A percentile compares a stretch with the other conserved stretches of the same genome.
These are phyloP conservation scores for Smithornis capensis DNA, from an alignment of 2,113 vertebrate genomes.

Conservation along the genomic window DNA sequence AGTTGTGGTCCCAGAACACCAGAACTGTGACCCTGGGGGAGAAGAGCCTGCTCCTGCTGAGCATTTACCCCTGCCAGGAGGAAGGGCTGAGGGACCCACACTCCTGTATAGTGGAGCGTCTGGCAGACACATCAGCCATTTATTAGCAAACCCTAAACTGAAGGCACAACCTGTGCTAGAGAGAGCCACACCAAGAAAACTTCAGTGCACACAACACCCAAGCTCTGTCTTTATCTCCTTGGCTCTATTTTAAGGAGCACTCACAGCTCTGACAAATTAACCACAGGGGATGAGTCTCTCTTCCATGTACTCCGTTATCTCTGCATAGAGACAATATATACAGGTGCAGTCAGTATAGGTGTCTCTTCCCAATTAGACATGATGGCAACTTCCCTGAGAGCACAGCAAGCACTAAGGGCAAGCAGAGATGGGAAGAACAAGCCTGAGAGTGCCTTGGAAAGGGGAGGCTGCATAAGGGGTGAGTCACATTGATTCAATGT, in stretches of 20 bases:
- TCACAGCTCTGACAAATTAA: not conserved
- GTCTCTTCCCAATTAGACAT: not conserved
- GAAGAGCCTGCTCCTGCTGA: not conserved
- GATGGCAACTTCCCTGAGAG: not conserved
- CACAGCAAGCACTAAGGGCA: not conserved
- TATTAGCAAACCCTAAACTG: not conserved
- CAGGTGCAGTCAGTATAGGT: not conserved
- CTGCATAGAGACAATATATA: not conserved
- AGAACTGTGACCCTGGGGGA: not conserved
- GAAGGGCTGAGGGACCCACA: not conserved
- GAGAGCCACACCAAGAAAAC: not conserved
- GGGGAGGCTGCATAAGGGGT: not conserved
- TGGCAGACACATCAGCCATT: not conserved
- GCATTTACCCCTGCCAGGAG: not conserved
- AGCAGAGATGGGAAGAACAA: not conserved
- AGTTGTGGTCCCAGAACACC: not conserved
- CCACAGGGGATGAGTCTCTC: not conserved
- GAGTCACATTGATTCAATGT: not conserved
- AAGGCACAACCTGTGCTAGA: not conserved
- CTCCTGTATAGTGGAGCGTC: fast-evolving
- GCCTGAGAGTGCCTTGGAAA: not conserved
- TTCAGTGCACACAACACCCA: not conserved
- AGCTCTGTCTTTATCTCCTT: not conserved
- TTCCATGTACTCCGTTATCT: not conserved
- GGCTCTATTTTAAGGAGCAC: not conserved